phyloP scores from a whole-genome alignment of 2,888 invertebrate species.

The Synanthedon formicaeformis region DNA sequence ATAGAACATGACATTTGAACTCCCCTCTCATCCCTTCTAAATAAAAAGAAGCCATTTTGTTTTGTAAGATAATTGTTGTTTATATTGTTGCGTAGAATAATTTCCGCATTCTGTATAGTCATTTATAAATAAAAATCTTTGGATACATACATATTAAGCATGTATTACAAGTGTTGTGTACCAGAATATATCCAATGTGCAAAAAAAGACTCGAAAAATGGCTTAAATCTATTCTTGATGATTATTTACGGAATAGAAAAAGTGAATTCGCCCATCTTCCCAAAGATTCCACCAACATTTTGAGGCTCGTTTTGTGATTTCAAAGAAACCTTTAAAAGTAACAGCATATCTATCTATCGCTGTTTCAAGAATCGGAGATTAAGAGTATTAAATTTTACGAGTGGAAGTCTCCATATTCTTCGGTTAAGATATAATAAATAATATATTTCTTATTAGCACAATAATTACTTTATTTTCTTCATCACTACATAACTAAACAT shows the following conservation, averaged over 20 bases:
- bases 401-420: too few relatives aligned
- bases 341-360: neutral
- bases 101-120: too few relatives aligned
- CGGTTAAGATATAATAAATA: too few relatives aligned
- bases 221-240: neutral
- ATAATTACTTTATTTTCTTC: too few relatives aligned
- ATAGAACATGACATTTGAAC: too few relatives aligned
- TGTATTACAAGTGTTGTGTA: conserved; percentile 4
- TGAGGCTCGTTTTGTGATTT: neutral
- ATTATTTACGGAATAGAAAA: neutral
- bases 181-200: conserved; percentile 2
- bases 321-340: neutral
- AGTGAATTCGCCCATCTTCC: neutral
- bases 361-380: neutral
- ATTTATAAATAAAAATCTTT: too few relatives aligned
- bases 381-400: neutral
- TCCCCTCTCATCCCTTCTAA: too few relatives aligned
- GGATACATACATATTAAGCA: neutral
- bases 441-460: too few relatives aligned
- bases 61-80: too few relatives aligned
- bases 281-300: neutral
- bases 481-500: too few relatives aligned
- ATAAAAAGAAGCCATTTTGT: too few relatives aligned
- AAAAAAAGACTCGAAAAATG: conserved; percentile 4
- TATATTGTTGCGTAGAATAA: too few relatives aligned